A percentile compares a stretch with the other conserved stretches of the same genome.
Evolutionary conservation across 2,797 vertebrate genomes (phyloP).

Genomic region (Fratercula arctica): DNA sequence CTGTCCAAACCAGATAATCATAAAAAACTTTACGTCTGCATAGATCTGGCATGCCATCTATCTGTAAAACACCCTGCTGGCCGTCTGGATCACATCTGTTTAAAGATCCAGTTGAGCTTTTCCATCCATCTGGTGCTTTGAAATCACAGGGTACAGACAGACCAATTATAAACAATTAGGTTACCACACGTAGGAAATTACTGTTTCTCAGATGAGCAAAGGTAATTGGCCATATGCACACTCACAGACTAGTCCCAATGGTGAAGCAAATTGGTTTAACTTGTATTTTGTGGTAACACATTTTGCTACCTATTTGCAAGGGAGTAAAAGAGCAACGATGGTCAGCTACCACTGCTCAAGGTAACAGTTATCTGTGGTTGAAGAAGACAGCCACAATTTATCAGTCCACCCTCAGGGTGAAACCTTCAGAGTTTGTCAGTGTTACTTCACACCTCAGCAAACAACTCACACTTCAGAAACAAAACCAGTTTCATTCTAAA

Average conservation of each 20-base stretch:
- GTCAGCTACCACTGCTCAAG: neutral
- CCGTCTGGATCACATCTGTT: neutral
- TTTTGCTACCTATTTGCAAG: neutral
- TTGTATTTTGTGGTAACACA: neutral
- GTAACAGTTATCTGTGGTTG: neutral
- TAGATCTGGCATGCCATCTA: neutral
- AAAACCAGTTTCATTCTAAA: neutral
- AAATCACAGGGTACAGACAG: neutral
- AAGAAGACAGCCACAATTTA: neutral
- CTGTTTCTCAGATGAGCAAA: neutral
- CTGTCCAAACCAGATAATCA: neutral
- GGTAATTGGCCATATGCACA: neutral
- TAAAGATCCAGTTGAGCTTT: neutral
- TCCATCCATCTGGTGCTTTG: neutral
- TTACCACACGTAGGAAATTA: neutral
- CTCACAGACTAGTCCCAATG: neutral
- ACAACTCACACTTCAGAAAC: neutral
- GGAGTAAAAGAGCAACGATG: neutral
- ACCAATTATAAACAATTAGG: neutral
- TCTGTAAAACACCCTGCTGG: neutral
- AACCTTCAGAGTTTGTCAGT: neutral
- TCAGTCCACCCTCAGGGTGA: accelerated
- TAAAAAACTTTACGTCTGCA: neutral
- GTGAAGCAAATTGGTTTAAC: conserved; percentile 8
- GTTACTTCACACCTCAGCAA: neutral